These are phyloP conservation scores for Epizoanthus scotinus DNA, from an alignment of 92 coral and sea anemone genomes.

Conservation along the genomic window DNA sequence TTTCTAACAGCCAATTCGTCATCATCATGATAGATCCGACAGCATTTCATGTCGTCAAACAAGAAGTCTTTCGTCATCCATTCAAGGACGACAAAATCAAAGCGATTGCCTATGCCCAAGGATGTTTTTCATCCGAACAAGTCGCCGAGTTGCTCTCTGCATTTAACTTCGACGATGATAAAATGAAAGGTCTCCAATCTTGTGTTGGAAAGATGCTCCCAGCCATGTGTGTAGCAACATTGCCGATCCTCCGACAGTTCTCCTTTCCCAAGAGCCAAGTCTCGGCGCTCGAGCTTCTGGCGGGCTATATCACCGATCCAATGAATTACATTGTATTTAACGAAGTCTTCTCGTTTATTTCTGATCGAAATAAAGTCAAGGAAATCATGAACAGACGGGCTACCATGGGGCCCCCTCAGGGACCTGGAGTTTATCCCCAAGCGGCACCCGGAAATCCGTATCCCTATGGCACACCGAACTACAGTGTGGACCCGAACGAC, in stretches of 20 bases:
- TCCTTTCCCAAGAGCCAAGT: slow-evolving; percentile 65
- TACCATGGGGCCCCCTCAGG: slow-evolving; percentile 63
- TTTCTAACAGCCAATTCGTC: background rate
- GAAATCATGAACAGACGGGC: slow-evolving; percentile 80
- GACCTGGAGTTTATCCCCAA: slow-evolving; percentile 50
- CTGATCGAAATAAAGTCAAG: slow-evolving; percentile 66
- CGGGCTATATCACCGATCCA: slow-evolving; percentile 73
- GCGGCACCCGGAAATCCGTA: slow-evolving; percentile 70
- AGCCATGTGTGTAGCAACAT: slow-evolving; percentile 65
- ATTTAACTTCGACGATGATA: slow-evolving; percentile 77
- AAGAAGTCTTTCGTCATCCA: slow-evolving; percentile 83
- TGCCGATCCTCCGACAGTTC: slow-evolving; percentile 71
- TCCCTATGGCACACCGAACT: slow-evolving; percentile 78
- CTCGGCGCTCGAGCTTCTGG: slow-evolving; percentile 68
- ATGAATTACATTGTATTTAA: slow-evolving; percentile 66
- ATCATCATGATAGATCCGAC: slow-evolving; percentile 68
- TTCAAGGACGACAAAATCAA: slow-evolving; percentile 79
- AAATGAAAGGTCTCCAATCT: slow-evolving; percentile 69
- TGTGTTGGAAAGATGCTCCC: slow-evolving; percentile 83
- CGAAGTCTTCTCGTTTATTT: slow-evolving; percentile 60
- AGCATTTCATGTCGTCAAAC: slow-evolving; percentile 73
- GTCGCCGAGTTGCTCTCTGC: slow-evolving; percentile 64
- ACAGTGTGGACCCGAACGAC: slow-evolving; percentile 69
- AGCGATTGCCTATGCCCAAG: slow-evolving; percentile 86
- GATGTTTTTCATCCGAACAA: slow-evolving; percentile 82